Evolutionary conservation across 2,888 invertebrate species (phyloP), one percentile per base, ranked within the genome.

Genomic region (Dryobota labecula): DNA sequence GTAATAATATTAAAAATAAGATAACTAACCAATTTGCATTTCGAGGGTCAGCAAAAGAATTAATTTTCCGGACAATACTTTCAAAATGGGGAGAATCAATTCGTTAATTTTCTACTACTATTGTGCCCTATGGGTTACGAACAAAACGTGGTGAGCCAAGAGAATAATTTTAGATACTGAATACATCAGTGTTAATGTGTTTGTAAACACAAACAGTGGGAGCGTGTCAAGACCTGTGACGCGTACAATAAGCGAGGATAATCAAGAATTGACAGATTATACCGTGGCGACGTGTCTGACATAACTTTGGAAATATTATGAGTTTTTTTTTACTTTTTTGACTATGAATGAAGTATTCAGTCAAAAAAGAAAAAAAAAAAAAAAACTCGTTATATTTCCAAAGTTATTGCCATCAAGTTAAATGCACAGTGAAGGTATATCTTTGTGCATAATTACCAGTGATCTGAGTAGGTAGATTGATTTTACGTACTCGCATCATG

Each of bases 141-240:
- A 45, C 30, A 38, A 38, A 63, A 38, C 27, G 24, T 20, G 57
- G n/a, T 20, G 56, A 49, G 47, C 57, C 41, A 74, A 73, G 57
- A 54, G 43, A 33, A 72, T 58, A 60, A 73, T 64, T 58, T 62
- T 57, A 71, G 61, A 65, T n/a, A n/a, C 27, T 13, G 43, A 27
- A 43, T 69, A 58, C 58, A 63, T 54, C 18, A 47, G 63, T 54
- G 49, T 68, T 71, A 70, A 76, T 66, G 80, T 70, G 73, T 58
- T 72, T 74, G 73, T 78, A 74, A 74, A 69, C 76, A 64, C 53
- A 73, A 82, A 82, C 74, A 71, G 30, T 54, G 54, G 43, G n/a
- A 69, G 62, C 61, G 69, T 71, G 73, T 76, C 72, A 78, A 84
- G 65, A 76, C 53, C 73, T 70, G 58, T 68, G 62, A 83, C 69